Base-by-base conservation (phyloP, 2,888 invertebrate genomes). In the Oasisia sp. region DNA sequence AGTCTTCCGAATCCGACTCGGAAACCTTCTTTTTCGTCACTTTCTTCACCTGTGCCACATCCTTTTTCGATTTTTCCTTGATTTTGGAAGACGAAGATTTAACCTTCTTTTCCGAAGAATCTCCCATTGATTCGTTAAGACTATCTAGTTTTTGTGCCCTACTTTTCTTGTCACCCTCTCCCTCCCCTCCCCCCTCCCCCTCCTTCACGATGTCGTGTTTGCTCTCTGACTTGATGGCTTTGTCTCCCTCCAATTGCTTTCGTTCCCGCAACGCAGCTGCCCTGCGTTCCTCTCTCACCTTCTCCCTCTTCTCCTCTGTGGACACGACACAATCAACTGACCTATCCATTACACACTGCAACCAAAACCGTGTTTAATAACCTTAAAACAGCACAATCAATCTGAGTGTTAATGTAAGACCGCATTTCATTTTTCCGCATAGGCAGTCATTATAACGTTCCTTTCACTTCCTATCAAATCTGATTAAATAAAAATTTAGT, bases 1-100 rank as follows among this genome's bases (percentile, higher is more conserved):
- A 91, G 50, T 92, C 92, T 27, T 91, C 91, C 7, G 91, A 91
- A 45, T 89, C 89, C 0, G 90, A 90, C 14, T 90, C 90, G 12
- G 50, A 50, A 50, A 50, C 50, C 19, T 19, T 90, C 14, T 44
- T 90, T 38, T 32, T 38, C 27, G 27, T 2, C 32, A 32, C 90
- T 32, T 90, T 44, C 90, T 90, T 89, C 50, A 50, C 50, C 50
- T 11, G 74, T 14, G 74, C 14, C 7, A 74, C 19, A 74, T 19
- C 74, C 74, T 74, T 74, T n/a, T 74, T 74, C 7, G 74, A 7
- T n/a, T 74, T 74, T 27, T 74, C 74, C 11, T 50, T 32, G n/a
- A 32, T 32, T 27, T 56, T n/a, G n/a, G 58, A 32, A 74, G 74
- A 74, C 74, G 27, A 74, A 38, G 90, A 90, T 44, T 90, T 90